phyloP scores from a whole-genome alignment of 1,140 invertebrate species.

The Saxidomus purpurata region DNA sequence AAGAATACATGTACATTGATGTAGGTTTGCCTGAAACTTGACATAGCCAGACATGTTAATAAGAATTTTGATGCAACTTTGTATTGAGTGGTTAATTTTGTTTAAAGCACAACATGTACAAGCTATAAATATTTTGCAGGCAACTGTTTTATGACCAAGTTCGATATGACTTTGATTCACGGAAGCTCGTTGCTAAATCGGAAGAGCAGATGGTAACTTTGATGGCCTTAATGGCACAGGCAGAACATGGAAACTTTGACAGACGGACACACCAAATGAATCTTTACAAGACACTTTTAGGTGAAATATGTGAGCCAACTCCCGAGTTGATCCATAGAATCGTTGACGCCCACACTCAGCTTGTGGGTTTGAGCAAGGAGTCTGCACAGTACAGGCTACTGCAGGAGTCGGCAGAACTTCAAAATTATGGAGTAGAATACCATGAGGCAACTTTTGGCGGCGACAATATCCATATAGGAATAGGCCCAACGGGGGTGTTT shows the following conservation, averaged over 20 bases:
- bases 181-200: conserved; percentile 88
- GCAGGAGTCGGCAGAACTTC: conserved; percentile 92
- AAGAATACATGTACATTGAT: too few species aligned
- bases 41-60: too few species aligned
- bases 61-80: too few species aligned
- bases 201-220: conserved; percentile 90
- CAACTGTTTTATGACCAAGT: conserved; percentile 95
- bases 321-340: conserved; percentile 73
- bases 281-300: conserved; percentile 71
- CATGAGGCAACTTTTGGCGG: conserved; percentile 90
- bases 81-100: too few species aligned
- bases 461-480: conserved; percentile 88
- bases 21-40: too few species aligned
- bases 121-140: too few species aligned
- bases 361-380: conserved; percentile 87
- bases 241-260: conserved; percentile 89
- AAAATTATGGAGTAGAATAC: conserved; percentile 94
- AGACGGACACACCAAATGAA: conserved; percentile 68
- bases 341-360: conserved; percentile 74
- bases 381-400: conserved; percentile 93
- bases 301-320: conserved; percentile 55
- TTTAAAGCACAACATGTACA: too few species aligned
- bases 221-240: conserved; percentile 92
- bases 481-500: conserved; percentile 93
- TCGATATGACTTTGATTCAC: conserved; percentile 89